These are phyloP conservation scores for Lophochroa leadbeateri DNA, from an alignment of 2,113 vertebrate species.

Conservation along the genomic window DNA sequence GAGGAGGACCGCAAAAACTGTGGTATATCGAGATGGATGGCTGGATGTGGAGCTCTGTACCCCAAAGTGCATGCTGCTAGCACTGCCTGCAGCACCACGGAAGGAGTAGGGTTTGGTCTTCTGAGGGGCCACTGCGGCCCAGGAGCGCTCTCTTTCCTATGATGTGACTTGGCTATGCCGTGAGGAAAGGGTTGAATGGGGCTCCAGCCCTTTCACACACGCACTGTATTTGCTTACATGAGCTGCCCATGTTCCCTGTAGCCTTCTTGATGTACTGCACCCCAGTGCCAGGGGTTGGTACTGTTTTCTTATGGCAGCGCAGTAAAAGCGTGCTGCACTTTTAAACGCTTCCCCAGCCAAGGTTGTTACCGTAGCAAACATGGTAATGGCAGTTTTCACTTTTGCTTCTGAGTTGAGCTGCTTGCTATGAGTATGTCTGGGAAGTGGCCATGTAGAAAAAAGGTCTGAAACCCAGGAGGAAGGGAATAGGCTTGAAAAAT, in stretches of 20 bases:
- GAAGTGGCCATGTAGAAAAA: not conserved
- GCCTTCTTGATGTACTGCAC: not conserved
- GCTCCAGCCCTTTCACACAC: not conserved
- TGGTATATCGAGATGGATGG: not conserved
- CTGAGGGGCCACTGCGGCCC: not conserved
- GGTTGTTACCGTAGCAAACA: not conserved
- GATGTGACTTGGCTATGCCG: not conserved
- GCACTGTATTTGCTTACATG: not conserved
- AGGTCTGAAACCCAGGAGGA: not conserved
- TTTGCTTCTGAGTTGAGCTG: not conserved
- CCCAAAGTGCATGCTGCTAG: not conserved
- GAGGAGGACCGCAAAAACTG: not conserved
- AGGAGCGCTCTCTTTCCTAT: not conserved
- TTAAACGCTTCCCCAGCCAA: not conserved
- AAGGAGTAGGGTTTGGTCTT: not conserved
- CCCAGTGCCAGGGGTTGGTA: not conserved
- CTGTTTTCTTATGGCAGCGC: not conserved
- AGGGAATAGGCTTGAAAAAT: not conserved
- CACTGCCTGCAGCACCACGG: not conserved
- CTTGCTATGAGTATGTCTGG: not conserved
- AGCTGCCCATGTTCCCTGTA: not conserved
- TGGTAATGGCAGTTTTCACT: not conserved
- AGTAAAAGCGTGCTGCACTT: not conserved
- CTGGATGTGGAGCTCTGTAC: not conserved
- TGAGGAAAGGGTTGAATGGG: not conserved